Conservation (phyloP, 1,140 invertebrate species). For the Hesperophylax magnus region DNA sequence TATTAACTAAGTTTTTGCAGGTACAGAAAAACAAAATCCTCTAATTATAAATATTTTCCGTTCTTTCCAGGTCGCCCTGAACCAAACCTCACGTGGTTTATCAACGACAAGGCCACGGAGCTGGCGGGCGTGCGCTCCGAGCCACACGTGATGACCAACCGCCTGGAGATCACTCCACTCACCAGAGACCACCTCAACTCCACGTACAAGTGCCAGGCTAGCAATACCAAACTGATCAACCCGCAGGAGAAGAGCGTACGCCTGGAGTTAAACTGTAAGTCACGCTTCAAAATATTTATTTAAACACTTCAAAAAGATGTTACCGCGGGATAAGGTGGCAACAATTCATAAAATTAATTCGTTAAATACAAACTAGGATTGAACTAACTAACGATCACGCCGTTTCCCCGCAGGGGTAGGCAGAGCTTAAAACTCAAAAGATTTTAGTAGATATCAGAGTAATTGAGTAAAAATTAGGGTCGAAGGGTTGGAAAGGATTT, state of each 20-base stretch:
- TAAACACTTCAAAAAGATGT: too few relatives aligned
- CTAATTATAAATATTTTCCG: constrained; percentile 26
- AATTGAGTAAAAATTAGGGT: too few relatives aligned
- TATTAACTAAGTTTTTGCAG: too few relatives aligned
- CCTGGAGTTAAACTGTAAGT: constrained; percentile 84
- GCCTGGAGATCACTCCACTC: constrained; percentile 79
- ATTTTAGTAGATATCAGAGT: too few relatives aligned
- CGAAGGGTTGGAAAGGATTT: too few relatives aligned
- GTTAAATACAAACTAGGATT: too few relatives aligned
- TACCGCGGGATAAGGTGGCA: too few relatives aligned
- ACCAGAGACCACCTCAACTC: constrained; percentile 84
- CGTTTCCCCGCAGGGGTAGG: too few relatives aligned
- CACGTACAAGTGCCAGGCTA: constrained; percentile 87
- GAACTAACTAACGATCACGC: too few relatives aligned
- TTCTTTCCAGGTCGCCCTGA: constrained; percentile 81
- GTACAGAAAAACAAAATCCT: not conserved
- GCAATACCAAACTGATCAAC: constrained; percentile 87
- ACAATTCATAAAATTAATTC: too few relatives aligned
- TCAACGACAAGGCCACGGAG: constrained; percentile 76
- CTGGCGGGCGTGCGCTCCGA: constrained; percentile 74
- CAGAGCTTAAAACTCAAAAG: too few relatives aligned
- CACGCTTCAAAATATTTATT: too few relatives aligned
- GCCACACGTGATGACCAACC: constrained; percentile 84
- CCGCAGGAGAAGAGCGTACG: constrained; percentile 84
- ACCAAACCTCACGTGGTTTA: constrained; percentile 84